Percentiles rank a stretch among this genome's conserved stretches.
Evolutionary conservation across 2,113 vertebrate genomes (phyloP).

Genomic region (Tautogolabrus adspersus): DNA sequence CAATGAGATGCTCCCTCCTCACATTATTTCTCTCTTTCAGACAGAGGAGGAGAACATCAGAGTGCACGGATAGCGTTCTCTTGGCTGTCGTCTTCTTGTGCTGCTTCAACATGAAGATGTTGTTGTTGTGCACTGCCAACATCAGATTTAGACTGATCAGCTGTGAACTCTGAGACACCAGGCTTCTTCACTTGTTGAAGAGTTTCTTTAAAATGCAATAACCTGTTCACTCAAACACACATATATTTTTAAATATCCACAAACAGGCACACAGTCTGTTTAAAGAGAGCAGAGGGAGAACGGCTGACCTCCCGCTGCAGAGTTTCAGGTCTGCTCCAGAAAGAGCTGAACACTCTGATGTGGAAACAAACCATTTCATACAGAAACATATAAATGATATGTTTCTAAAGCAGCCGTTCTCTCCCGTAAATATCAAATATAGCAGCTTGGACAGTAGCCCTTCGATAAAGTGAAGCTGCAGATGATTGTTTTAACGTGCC

Average conservation of each 20-base stretch:
- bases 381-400: no score
- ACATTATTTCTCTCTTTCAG: conserved; percentile 53
- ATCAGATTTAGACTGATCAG: conserved; percentile 22
- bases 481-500: no score
- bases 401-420: no score
- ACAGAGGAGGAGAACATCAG: conserved; percentile 34
- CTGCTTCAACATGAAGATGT: not conserved
- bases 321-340: not conserved
- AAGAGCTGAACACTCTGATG: no score
- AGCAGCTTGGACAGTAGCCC: no score
- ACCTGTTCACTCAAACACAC: not conserved
- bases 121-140: not conserved
- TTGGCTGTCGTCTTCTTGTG: not conserved
- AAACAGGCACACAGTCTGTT: not conserved
- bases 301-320: not conserved
- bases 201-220: not conserved
- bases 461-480: no score
- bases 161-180: not conserved
- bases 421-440: no score
- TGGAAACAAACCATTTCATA: no score
- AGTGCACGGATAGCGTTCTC: conserved; percentile 32
- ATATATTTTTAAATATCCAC: no score
- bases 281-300: not conserved
- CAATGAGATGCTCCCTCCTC: conserved; percentile 55
- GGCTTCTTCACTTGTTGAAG: not conserved